Evolutionary conservation across 2,113 vertebrate species (phyloP).

Genomic region (Toxotes chatareus): DNA sequence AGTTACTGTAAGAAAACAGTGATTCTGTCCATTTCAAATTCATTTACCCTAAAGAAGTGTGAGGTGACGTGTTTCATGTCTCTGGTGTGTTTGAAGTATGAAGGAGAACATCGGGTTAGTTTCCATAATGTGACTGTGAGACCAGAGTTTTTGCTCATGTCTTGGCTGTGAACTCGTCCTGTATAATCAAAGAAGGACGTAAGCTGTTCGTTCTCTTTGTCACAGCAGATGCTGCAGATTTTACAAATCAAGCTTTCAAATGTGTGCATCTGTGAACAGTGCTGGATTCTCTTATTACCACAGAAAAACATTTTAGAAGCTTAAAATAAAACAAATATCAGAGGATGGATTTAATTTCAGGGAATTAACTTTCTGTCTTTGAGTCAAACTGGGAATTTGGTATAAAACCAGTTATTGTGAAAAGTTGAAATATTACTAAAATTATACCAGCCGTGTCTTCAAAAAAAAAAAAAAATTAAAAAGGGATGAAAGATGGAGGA

Average conservation of each 20-base stretch:
- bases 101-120: constrained; percentile 37
- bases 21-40: neutral
- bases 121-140: constrained; percentile 38
- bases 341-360: neutral
- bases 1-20: neutral
- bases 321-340: neutral
- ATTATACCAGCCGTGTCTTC: neutral
- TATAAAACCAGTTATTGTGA: neutral
- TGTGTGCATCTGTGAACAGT: neutral
- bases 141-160: constrained; percentile 40
- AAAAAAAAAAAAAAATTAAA: constrained; percentile 9
- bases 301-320: neutral
- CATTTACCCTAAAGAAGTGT: neutral
- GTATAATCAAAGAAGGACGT: constrained; percentile 54
- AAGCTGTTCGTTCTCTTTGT: constrained; percentile 45
- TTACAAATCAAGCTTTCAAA: constrained; percentile 10
- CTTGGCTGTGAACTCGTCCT: constrained; percentile 17
- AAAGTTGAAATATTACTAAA: constrained; percentile 4
- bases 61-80: neutral
- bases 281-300: neutral
- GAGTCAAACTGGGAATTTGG: no score
- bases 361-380: no score
- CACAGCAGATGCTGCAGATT: neutral
- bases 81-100: constrained; percentile 37
- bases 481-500: constrained; percentile 19